Percentiles rank a stretch among this genome's conserved stretches.
Conservation (phyloP, 92 coral and sea anemone genomes). For the Ricordea florida region DNA sequence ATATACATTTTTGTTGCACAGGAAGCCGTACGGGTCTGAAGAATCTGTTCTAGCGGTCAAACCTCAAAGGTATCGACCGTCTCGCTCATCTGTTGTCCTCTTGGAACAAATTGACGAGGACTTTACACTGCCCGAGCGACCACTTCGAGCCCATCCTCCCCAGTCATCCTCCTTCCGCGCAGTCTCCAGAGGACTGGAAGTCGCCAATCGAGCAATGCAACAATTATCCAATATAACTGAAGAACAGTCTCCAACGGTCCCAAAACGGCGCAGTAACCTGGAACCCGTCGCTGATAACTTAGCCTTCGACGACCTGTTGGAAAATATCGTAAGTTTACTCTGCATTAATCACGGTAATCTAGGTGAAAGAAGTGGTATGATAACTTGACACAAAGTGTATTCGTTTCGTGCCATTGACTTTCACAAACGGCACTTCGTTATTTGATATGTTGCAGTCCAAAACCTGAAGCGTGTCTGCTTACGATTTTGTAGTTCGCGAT, state of each 20-base stretch:
- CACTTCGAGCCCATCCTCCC: neutral
- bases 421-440: neutral
- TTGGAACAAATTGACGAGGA: conserved; percentile 24
- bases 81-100: neutral
- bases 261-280: neutral
- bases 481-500: no score
- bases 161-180: conserved; percentile 2
- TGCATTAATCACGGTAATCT: no score
- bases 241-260: neutral
- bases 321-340: conserved; percentile 11
- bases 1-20: neutral
- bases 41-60: neutral
- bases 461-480: no score
- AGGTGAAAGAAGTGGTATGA: neutral
- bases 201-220: conserved; percentile 13
- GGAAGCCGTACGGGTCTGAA: neutral
- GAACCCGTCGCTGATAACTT: neutral
- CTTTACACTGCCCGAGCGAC: neutral
- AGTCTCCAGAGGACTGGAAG: conserved; percentile 24
- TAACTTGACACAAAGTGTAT: no score
- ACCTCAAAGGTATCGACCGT: neutral
- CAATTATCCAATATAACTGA: conserved; percentile 28
- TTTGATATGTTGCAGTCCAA: no score
- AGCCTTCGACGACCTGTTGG: conserved; percentile 26
- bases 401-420: neutral